A percentile compares a stretch with the other conserved stretches of the same genome.
Evolutionary conservation across 2,888 invertebrate genomes (phyloP).

Genomic region (Gastracanthus pulcherrimus): DNA sequence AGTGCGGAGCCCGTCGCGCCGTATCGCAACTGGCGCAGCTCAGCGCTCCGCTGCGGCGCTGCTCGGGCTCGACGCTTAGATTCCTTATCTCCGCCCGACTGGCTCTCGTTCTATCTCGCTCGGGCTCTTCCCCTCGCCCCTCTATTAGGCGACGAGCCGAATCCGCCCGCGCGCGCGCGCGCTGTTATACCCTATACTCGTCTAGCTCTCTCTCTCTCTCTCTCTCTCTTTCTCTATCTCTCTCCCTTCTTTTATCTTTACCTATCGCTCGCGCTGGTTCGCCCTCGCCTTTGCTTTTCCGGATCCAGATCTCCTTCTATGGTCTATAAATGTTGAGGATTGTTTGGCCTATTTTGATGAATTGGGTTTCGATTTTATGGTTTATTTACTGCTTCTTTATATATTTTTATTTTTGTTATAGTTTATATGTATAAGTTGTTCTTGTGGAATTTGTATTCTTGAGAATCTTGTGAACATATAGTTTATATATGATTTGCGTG

Average conservation of each 20-base stretch:
- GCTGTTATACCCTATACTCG: no score
- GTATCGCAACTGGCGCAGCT: slow-evolving; percentile 52
- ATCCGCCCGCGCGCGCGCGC: slow-evolving; percentile 26
- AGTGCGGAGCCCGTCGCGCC: no score
- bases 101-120: no score
- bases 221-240: no score
- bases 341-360: no score
- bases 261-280: slow-evolving; percentile 32
- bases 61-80: slow-evolving; percentile 37
- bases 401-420: slow-evolving; percentile 54
- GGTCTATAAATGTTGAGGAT: no score
- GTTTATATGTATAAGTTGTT: no score
- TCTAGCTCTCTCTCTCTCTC: neutral
- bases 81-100: slow-evolving; percentile 55
- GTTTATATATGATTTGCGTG: no score
- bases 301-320: no score
- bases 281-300: neutral
- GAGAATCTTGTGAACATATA: no score
- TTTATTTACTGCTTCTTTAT: slow-evolving; percentile 24
- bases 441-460: no score
- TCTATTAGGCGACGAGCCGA: slow-evolving; percentile 25
- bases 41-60: slow-evolving; percentile 10
- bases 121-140: slow-evolving; percentile 38
- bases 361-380: no score
- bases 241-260: slow-evolving; percentile 35